These are phyloP conservation scores for Alca torda DNA, from an alignment of 2,797 vertebrate genomes.

Conservation along the genomic window DNA sequence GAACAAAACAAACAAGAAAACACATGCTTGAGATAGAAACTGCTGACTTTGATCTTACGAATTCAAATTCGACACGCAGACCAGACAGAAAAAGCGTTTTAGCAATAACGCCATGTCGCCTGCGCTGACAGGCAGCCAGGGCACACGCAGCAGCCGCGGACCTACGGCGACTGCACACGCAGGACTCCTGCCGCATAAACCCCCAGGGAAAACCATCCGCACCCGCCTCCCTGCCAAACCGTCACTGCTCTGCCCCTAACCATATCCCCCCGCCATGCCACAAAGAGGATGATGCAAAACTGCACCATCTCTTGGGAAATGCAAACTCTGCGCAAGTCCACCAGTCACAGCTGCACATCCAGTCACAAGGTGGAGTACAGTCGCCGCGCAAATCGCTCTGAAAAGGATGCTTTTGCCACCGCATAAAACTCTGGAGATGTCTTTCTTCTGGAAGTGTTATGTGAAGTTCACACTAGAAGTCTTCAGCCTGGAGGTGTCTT, in stretches of 20 bases:
- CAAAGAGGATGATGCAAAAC: neutral
- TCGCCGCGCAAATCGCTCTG: rapidly evolving
- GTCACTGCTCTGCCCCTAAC: neutral
- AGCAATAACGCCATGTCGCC: rapidly evolving
- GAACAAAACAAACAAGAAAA: neutral
- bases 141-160: rapidly evolving
- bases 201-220: rapidly evolving
- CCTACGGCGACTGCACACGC: neutral
- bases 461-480: neutral
- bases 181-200: rapidly evolving
- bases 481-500: neutral
- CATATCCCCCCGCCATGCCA: neutral
- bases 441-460: neutral
- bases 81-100: neutral
- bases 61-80: neutral
- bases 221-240: neutral
- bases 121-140: rapidly evolving
- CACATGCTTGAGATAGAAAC: neutral
- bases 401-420: neutral
- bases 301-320: neutral
- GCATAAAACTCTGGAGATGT: neutral
- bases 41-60: neutral
- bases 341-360: neutral
- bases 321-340: neutral
- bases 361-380: neutral